Evolutionary conservation across 2,888 invertebrate genomes (phyloP).

Genomic region (Xylophagus ater): DNA sequence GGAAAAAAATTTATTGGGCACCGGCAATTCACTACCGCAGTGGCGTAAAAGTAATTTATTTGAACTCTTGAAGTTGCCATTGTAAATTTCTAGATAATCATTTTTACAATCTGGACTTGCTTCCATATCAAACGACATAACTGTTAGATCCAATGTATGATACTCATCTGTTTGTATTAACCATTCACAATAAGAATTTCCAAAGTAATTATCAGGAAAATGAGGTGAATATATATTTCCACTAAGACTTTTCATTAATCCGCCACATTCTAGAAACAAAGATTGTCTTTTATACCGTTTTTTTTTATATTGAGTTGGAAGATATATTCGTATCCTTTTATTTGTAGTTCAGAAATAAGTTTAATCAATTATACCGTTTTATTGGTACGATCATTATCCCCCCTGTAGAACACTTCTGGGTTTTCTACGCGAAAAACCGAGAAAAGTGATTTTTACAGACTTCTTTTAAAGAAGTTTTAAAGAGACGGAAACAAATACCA

Average conservation of each 20-base stretch:
- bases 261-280: conserved; percentile 58
- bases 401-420: no score
- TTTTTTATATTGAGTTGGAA: background rate
- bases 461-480: no score
- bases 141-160: conserved; percentile 57
- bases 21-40: conserved; percentile 45
- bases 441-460: no score
- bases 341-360: background rate
- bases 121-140: conserved; percentile 56
- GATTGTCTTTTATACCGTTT: background rate
- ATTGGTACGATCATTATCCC: no score
- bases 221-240: conserved; percentile 69
- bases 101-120: conserved; percentile 22
- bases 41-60: conserved; percentile 43
- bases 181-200: conserved; percentile 68
- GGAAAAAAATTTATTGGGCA: background rate
- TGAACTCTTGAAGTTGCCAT: conserved; percentile 24
- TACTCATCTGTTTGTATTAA: conserved; percentile 52
- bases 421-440: no score
- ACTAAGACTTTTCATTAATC: conserved; percentile 45
- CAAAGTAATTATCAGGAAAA: conserved; percentile 71
- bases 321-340: conserved; percentile 2
- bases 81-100: conserved; percentile 37
- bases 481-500: no score
- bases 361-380: no score